Percentiles rank a stretch among this genome's conserved stretches.
Evolutionary conservation across 2,888 invertebrate genomes (phyloP).

Genomic region (Troides aeacus): DNA sequence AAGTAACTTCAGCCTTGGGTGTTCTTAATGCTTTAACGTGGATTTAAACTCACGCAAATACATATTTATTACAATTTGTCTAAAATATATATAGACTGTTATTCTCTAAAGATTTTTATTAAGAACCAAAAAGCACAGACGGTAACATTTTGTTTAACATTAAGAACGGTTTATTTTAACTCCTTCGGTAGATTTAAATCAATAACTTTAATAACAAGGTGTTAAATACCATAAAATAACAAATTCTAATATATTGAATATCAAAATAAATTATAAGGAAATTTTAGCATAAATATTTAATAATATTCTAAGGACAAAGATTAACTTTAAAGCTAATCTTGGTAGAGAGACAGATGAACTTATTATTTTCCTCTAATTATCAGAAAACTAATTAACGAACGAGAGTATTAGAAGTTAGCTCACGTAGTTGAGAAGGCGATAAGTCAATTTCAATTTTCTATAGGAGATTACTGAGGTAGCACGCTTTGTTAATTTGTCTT

Average conservation of each 20-base stretch:
- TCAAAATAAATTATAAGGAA: too few relatives aligned
- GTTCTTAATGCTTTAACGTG: conserved; percentile 7
- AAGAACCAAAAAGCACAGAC: too few relatives aligned
- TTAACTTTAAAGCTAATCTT: neutral
- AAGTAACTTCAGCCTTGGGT: neutral
- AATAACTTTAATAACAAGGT: too few relatives aligned
- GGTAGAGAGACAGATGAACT: neutral
- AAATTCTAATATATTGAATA: too few relatives aligned
- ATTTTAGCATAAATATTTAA: neutral
- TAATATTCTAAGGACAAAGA: neutral
- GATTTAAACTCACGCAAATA: neutral
- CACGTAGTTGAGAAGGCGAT: conserved; percentile 4
- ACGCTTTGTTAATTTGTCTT: neutral
- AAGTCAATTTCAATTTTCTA: conserved; percentile 6
- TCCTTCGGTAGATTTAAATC: too few relatives aligned
- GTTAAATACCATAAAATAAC: too few relatives aligned
- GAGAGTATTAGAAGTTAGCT: conserved; percentile 1
- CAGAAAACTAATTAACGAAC: conserved; percentile 5
- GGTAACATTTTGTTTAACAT: too few relatives aligned
- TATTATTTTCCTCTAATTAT: neutral
- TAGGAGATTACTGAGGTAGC: neutral
- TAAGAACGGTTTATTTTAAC: too few relatives aligned
- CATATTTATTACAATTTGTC: too few relatives aligned
- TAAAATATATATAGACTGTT: too few relatives aligned
- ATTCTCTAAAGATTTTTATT: too few relatives aligned